A percentile compares a stretch with the other conserved stretches of the same genome.
Conservation (phyloP, 2,797 vertebrate genomes). For the Triplophysa bombifrons region DNA sequence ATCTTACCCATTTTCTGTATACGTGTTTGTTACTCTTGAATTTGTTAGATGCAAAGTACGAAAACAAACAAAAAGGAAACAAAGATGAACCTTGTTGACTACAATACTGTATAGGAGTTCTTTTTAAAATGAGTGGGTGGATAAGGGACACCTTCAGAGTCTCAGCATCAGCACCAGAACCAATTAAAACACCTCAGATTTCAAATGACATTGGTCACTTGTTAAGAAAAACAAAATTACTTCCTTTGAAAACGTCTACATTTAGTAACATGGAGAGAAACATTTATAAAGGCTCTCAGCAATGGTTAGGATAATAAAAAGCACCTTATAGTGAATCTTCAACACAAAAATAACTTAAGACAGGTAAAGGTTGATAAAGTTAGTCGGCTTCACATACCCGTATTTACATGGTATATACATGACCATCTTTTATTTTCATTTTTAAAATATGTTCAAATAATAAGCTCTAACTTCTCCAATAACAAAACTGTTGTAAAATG, state of each 20-base stretch:
- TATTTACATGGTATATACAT: conserved; percentile 73
- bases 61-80: conserved; percentile 18
- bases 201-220: background rate
- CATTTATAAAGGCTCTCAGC: background rate
- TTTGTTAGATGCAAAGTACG: background rate
- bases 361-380: conserved; percentile 67
- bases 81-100: background rate
- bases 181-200: background rate
- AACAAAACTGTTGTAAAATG: conserved; percentile 85
- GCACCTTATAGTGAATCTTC: background rate
- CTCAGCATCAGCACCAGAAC: conserved; percentile 2
- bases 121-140: conserved; percentile 13
- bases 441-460: conserved; percentile 67
- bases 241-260: background rate
- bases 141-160: background rate
- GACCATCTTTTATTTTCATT: conserved; percentile 69
- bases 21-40: background rate
- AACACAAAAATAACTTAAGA: conserved; percentile 54
- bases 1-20: conserved; percentile 20
- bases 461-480: conserved; percentile 64
- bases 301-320: background rate
- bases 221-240: background rate
- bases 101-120: conserved; percentile 6
- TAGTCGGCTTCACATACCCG: conserved; percentile 77
- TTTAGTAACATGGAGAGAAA: conserved; percentile 6